A percentile compares a stretch with the other conserved stretches of the same genome.
These are phyloP conservation scores for Hypercompe scribonia DNA, from an alignment of 2,888 invertebrate genomes.

Conservation along the genomic window DNA sequence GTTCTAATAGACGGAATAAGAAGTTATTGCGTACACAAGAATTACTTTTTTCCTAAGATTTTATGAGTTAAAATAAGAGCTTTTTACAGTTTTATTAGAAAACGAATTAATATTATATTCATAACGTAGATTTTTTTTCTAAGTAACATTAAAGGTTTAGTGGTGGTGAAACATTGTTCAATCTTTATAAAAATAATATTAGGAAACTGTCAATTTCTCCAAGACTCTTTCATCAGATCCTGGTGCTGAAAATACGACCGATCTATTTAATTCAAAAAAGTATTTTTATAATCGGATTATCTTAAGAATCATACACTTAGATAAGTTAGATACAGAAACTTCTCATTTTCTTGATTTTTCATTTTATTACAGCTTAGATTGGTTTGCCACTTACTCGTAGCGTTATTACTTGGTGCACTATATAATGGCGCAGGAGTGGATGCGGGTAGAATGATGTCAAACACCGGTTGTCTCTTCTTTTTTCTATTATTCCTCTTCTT, in stretches of 20 bases:
- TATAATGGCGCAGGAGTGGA: conserved; percentile 87
- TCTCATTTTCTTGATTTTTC: neutral
- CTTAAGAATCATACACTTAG: neutral
- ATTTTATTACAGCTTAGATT: conserved; percentile 76
- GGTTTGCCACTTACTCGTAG: conserved; percentile 83
- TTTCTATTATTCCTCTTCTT: conserved; percentile 87
- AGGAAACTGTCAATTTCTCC: neutral
- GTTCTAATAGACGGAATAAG: no score
- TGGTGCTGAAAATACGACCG: no score
- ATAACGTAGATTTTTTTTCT: no score
- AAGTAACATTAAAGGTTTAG: no score
- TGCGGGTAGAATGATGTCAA: conserved; percentile 83
- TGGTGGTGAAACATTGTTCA: no score
- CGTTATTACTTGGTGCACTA: conserved; percentile 84
- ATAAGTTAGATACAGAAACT: neutral
- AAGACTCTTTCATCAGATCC: neutral
- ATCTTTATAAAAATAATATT: neutral
- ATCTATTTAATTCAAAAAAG: no score
- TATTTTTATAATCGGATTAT: neutral
- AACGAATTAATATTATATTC: no score
- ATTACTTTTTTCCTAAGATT: no score
- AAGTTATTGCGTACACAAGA: no score
- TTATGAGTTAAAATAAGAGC: no score
- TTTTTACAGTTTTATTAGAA: no score
- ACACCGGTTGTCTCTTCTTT: conserved; percentile 87